Conservation (phyloP, 2,797 vertebrate genomes). For the Chloroceryle inda region DNA sequence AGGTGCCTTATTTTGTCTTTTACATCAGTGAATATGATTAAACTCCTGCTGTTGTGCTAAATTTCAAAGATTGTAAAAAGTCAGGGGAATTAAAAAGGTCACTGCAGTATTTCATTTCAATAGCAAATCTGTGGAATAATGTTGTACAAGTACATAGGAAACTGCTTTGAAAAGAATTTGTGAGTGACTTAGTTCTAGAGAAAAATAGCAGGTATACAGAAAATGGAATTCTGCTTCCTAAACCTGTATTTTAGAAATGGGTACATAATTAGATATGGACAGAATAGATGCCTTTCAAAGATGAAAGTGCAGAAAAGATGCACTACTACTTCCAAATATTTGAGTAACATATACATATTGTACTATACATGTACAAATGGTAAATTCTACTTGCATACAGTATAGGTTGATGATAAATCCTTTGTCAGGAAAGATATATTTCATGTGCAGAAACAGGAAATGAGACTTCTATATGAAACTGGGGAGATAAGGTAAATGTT, state of each 20-base stretch:
- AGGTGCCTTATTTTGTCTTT: slow-evolving; percentile 83
- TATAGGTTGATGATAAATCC: not conserved
- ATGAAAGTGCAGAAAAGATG: not conserved
- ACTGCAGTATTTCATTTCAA: slow-evolving; percentile 81
- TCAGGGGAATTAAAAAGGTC: slow-evolving; percentile 83
- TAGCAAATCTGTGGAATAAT: slow-evolving; percentile 76
- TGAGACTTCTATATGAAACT: not conserved
- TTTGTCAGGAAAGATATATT: not conserved
- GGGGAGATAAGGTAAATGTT: not conserved
- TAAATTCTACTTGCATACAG: not conserved
- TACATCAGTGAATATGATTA: slow-evolving; percentile 80
- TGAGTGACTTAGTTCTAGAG: slow-evolving; percentile 22
- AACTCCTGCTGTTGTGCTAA: slow-evolving; percentile 81
- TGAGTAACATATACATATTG: not conserved
- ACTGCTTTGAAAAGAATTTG: slow-evolving; percentile 60
- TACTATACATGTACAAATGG: not conserved
- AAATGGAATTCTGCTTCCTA: slow-evolving; percentile 18
- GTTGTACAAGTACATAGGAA: slow-evolving; percentile 65
- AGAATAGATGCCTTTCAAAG: not conserved
- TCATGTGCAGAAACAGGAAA: not conserved
- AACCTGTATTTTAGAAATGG: not conserved
- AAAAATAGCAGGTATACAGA: not conserved
- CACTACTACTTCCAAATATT: not conserved
- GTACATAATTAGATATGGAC: not conserved
- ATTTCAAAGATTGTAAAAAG: slow-evolving; percentile 83